Conservation (phyloP, 2,888 invertebrate genomes). For the Drosophila niveifrons region DNA sequence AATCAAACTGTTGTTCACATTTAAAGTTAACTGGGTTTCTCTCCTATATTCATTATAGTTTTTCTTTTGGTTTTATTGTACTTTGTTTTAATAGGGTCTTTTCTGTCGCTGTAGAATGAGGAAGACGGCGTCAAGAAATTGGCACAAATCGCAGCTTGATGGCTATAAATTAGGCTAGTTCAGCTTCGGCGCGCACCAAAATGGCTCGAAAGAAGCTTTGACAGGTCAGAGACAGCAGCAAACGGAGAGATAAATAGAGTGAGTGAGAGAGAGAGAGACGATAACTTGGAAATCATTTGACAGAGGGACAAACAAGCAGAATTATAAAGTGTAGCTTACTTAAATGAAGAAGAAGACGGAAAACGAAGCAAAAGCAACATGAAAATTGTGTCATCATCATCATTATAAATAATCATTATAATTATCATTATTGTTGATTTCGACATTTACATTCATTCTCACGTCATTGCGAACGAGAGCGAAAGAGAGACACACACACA, state of each 20-base stretch:
- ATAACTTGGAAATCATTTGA: constrained; percentile 29
- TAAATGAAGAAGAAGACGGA: constrained; percentile 18
- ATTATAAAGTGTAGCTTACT: constrained; percentile 50
- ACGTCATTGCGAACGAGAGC: constrained; percentile 30
- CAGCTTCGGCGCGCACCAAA: constrained; percentile 27
- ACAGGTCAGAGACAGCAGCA: constrained; percentile 5
- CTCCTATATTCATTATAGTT: constrained; percentile 1
- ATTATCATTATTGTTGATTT: constrained; percentile 54
- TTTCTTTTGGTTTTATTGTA: background rate
- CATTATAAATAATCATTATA: constrained; percentile 36
- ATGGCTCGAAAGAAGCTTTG: constrained; percentile 23
- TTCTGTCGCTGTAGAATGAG: constrained; percentile 11
- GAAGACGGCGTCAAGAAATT: constrained; percentile 48
- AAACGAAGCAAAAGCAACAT: constrained; percentile 19
- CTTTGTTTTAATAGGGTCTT: constrained; percentile 3
- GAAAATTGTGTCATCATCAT: constrained; percentile 62
- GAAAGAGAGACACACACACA: constrained; percentile 24
- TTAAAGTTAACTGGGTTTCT: constrained; percentile 2
- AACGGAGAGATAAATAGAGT: constrained; percentile 4
- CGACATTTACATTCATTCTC: constrained; percentile 52
- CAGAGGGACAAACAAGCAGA: constrained; percentile 31
- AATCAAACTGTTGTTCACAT: constrained; percentile 17
- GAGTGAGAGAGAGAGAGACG: constrained; percentile 2
- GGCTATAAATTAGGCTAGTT: constrained; percentile 61
- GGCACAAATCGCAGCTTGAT: constrained; percentile 73